A percentile compares a stretch with the other conserved stretches of the same genome.
These are phyloP conservation scores for Agapornis roseicollis DNA, from an alignment of 2,113 vertebrate genomes.

Conservation along the genomic window DNA sequence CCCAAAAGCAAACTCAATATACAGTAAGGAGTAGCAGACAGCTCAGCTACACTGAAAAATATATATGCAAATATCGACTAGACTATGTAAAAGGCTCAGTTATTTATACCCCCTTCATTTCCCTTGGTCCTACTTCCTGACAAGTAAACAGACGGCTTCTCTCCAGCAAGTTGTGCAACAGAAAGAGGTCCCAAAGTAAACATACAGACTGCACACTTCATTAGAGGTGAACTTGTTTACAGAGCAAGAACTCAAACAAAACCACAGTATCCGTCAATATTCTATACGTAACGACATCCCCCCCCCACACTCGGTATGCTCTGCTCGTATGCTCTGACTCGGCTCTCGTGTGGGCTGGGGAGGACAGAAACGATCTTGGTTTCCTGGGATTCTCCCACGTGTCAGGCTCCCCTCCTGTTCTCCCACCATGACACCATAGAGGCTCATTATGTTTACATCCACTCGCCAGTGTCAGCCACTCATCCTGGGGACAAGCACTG, in stretches of 20 bases:
- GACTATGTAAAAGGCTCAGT: background rate
- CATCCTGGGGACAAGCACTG: fast-evolving
- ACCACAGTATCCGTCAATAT: background rate
- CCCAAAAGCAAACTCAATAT: background rate
- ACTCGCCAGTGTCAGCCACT: background rate
- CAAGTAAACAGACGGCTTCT: constrained; percentile 38
- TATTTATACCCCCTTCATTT: constrained; percentile 40
- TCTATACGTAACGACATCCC: background rate
- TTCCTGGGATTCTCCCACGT: background rate
- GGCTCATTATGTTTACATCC: background rate
- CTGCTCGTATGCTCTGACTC: background rate
- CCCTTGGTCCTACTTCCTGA: constrained; percentile 1
- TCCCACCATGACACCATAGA: fast-evolving
- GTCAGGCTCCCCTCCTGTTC: background rate
- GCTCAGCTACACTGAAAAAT: background rate
- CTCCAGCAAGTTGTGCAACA: constrained; percentile 11
- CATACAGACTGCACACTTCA: constrained; percentile 1
- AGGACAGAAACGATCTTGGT: background rate
- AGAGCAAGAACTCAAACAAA: background rate
- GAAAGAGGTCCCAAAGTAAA: constrained; percentile 17
- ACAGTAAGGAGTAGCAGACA: background rate
- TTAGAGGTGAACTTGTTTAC: constrained; percentile 48
- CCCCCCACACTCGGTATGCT: background rate
- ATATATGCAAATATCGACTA: constrained; percentile 35
- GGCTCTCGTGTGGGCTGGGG: background rate